Percentiles rank a stretch among this genome's conserved stretches.
phyloP scores from a whole-genome alignment of 2,888 invertebrate species.

The Tupiocoris notatus region DNA sequence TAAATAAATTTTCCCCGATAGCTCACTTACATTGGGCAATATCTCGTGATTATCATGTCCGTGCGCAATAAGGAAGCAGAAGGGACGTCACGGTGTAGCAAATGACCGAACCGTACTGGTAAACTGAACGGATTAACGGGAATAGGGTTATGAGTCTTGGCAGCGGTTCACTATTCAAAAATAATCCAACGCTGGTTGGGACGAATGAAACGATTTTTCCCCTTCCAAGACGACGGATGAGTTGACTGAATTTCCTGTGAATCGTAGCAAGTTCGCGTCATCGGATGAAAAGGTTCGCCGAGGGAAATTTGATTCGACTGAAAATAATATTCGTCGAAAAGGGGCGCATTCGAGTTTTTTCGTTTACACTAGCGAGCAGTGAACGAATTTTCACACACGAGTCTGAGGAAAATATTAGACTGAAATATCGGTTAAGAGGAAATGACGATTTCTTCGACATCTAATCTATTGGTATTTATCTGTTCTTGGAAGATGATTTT shows the following conservation, averaged over 20 bases:
- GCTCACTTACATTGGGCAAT: conserved; percentile 28
- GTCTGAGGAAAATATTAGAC: too few relatives aligned
- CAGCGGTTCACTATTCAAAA: conserved; percentile 3
- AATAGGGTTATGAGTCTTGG: conserved; percentile 20
- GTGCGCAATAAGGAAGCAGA: not conserved
- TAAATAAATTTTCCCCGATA: too few relatives aligned
- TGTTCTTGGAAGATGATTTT: too few relatives aligned
- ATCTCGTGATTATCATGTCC: conserved; percentile 26
- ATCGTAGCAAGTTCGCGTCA: not conserved
- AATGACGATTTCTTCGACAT: too few relatives aligned
- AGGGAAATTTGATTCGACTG: not conserved
- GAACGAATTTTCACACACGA: too few relatives aligned
- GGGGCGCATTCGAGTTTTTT: too few relatives aligned
- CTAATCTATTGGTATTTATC: too few relatives aligned
- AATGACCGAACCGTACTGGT: not conserved
- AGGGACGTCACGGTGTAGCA: not conserved
- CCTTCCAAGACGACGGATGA: not conserved
- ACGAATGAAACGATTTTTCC: not conserved
- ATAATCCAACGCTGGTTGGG: not conserved
- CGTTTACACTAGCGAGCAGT: too few relatives aligned
- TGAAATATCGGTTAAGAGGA: too few relatives aligned
- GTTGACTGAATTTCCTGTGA: not conserved
- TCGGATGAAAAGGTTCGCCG: too few relatives aligned
- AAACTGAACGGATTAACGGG: conserved; percentile 2
- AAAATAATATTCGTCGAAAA: not conserved